Base-by-base conservation (phyloP, 1,140 invertebrate species). In the Chymomyza costata region DNA sequence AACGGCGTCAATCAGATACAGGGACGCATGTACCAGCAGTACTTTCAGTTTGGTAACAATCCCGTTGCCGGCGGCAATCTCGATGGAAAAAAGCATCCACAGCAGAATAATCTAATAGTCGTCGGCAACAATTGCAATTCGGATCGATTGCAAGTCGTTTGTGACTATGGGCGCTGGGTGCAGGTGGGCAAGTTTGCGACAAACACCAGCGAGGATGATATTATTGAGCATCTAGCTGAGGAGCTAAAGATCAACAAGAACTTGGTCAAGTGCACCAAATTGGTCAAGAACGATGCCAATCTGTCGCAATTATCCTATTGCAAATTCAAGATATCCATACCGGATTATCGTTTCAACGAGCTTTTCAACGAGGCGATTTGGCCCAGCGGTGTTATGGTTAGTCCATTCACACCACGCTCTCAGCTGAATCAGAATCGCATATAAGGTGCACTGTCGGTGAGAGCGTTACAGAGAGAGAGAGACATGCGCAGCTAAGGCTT, bases 341-440 rank as follows among this genome's bases (percentile, higher is more conserved):
- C 82, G 47, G 82, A 84, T 52, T 84, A 84, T 73, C 82, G 82
- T 49, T 84, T 84, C 65, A 84, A 84, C 39, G 82, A 84, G 69
- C 82, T 84, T 6, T 84, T 84, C 82, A 84, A 84, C 55, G 82
- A 84, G 71, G 73, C 82, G 43, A 84, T 84, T 57, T 84, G 82
- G 82, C 82, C 82, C 54, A 84, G 82, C 56, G 82, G 82, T 54
- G 82, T 84, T 63, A 84, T 84, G 82, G 82, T 84, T 45, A 82
- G 76, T 41, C 82, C 82, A 44, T 84, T 84, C 49, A 84, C 82
- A 19, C 82, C 82, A 30, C 82, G 82, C 46, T 84, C 82, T 38
- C 82, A 84, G 60, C 60, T 84, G 32, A 83, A 84, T 59, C 82
- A 84, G 65, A 84, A 84, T 53, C 82, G 82, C 53, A 83, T 84